These are phyloP conservation scores for Dromas ardeola DNA, from an alignment of 2,113 vertebrate genomes.

Conservation along the genomic window DNA sequence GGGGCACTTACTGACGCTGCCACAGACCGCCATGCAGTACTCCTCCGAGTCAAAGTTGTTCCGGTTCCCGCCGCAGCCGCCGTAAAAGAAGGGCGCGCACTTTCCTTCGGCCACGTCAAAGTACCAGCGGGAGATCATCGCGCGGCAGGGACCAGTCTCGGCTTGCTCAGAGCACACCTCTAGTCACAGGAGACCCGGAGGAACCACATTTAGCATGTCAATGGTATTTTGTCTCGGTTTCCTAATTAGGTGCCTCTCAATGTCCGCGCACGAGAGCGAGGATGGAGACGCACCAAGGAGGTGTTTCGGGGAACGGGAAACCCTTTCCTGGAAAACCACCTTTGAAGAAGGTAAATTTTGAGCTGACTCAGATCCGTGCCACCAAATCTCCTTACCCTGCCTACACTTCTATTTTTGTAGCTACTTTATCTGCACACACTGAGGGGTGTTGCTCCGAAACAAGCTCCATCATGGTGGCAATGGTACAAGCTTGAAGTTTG, in stretches of 20 bases:
- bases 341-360: accelerated
- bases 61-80: conserved; percentile 97
- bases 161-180: conserved; percentile 97
- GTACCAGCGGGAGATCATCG: conserved; percentile 98
- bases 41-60: conserved; percentile 99
- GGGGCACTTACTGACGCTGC: conserved; percentile 93
- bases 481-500: background rate
- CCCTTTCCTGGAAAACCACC: background rate
- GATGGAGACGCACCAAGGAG: background rate
- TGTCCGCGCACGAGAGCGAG: accelerated
- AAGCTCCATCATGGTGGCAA: background rate
- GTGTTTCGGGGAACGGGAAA: background rate
- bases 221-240: background rate
- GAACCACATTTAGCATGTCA: conserved; percentile 77
- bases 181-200: conserved; percentile 83
- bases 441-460: background rate
- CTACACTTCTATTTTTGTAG: background rate
- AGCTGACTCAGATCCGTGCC: background rate
- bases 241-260: background rate
- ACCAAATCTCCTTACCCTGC: background rate
- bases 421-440: background rate
- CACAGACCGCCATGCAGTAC: conserved; percentile 98
- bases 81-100: conserved; percentile 96
- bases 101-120: conserved; percentile 91
- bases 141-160: conserved; percentile 94